Percentiles rank a stretch among this genome's conserved stretches.
Conservation (phyloP, 2,888 invertebrate genomes). For the Scaptomyza reducta region DNA sequence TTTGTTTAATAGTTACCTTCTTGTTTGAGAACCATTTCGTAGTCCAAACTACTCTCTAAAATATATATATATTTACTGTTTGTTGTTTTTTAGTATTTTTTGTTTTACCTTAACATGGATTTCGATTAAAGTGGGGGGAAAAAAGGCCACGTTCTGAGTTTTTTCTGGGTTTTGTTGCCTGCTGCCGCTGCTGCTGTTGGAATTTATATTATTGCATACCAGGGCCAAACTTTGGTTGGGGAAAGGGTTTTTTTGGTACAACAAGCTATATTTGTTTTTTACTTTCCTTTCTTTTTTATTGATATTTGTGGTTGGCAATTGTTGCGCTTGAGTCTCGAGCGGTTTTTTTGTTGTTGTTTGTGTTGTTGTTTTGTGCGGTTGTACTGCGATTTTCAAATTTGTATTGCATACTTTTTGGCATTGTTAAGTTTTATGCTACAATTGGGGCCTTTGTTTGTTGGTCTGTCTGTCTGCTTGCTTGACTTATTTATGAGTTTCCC, state of each 20-base stretch:
- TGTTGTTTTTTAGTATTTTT: slow-evolving; percentile 21
- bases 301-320: slow-evolving; percentile 71
- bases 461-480: slow-evolving; percentile 15
- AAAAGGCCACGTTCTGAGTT: slow-evolving; percentile 12
- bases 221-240: slow-evolving; percentile 30
- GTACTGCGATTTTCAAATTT: slow-evolving; percentile 45
- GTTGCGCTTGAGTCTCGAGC: slow-evolving; percentile 51
- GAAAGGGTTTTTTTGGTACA: slow-evolving; percentile 25
- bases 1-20: neutral
- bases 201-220: slow-evolving; percentile 75
- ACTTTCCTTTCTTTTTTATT: slow-evolving; percentile 37
- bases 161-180: slow-evolving; percentile 16
- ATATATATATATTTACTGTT: slow-evolving; percentile 16
- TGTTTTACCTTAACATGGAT: slow-evolving; percentile 33
- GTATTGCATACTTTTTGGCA: slow-evolving; percentile 57
- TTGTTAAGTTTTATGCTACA: slow-evolving; percentile 45
- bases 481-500: slow-evolving; percentile 49
- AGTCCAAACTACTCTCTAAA: slow-evolving; percentile 6
- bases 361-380: slow-evolving; percentile 18
- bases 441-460: slow-evolving; percentile 6
- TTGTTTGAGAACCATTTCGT: neutral
- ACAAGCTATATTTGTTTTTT: slow-evolving; percentile 45
- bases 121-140: slow-evolving; percentile 54
- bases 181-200: slow-evolving; percentile 31
- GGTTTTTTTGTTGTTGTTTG: neutral